Evolutionary conservation across 2,888 invertebrate species (phyloP), one percentile per base, ranked within the genome.

Genomic region (Agrypnus murinus): DNA sequence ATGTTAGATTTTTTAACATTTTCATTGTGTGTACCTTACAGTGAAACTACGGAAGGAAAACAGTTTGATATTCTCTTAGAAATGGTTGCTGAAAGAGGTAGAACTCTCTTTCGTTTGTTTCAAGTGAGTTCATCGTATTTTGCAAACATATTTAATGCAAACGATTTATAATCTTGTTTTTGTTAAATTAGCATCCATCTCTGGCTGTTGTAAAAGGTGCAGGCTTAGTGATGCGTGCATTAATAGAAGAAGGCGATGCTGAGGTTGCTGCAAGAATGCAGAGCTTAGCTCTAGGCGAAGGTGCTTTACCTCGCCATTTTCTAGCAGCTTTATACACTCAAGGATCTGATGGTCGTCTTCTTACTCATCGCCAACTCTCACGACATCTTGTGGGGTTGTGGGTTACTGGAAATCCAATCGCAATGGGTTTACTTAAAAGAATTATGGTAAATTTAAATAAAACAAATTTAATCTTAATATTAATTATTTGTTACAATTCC

Each of bases 1-100:
- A 98, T 99, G 98, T 88, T 99, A 83, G 99, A 99, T 86, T 96
- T 99, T 83, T 88, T 99, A 74, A 99, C 99, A 40, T 99, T 98
- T 87, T 94, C 98, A 2, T 89, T 99, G 45, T 99, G 99, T 87
- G 97, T 98, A 74, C 99, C 99, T 3, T 99, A 99, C 87, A 97
- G 97, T 82, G 99, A 99, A 87, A 99, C 99, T 3, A 99, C 99
- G 0, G 97, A 98, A 82, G 97, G 97, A 59, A 95, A 95, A 82
- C 96, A 96, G 83, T 98, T 98, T 85, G 99, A 99, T 85, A 92
- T 92, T 77, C 88, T 99, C 62, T 86, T 99, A 19, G 96, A 97
- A 86, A 92, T 99, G 91, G 98, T 99, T 0, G 97, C 99, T 3
- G 91, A 93, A 62, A 90, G 95, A 76, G 99, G 99, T 5, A 90